Conservation (phyloP, 2,888 invertebrate genomes). For the Sinotaia quadrata region DNA sequence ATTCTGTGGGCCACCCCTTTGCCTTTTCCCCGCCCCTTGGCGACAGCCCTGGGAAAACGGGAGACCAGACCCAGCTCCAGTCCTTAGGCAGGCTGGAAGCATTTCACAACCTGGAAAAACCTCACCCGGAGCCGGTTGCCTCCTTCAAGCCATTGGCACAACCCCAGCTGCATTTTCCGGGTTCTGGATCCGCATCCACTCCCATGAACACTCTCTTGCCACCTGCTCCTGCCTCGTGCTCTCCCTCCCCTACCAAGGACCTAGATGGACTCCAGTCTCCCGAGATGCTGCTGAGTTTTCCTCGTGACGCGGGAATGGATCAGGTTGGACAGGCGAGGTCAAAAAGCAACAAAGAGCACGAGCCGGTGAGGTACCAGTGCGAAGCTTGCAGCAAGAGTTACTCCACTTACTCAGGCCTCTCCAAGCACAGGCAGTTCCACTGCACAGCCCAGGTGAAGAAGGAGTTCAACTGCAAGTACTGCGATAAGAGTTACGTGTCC, state of each 20-base stretch:
- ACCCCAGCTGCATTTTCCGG: neutral
- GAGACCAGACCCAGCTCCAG: neutral
- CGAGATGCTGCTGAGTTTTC: neutral
- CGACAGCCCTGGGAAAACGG: neutral
- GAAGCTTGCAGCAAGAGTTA: conserved; percentile 94
- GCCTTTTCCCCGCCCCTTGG: neutral
- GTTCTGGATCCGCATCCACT: no score
- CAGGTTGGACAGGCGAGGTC: neutral
- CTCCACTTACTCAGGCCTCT: conserved; percentile 92
- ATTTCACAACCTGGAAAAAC: neutral
- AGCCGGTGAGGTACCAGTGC: conserved; percentile 74
- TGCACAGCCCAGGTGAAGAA: conserved; percentile 86
- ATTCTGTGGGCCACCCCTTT: neutral
- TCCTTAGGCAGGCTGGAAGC: neutral
- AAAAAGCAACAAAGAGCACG: neutral
- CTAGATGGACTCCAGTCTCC: neutral
- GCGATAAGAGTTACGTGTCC: conserved; percentile 95
- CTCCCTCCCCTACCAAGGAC: neutral
- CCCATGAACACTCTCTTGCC: neutral
- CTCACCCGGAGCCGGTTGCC: neutral
- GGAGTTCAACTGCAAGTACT: conserved; percentile 95
- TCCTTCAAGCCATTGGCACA: neutral
- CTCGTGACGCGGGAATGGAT: neutral
- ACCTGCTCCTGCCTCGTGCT: neutral
- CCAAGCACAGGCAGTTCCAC: conserved; percentile 95